A percentile compares a stretch with the other conserved stretches of the same genome.
phyloP scores from a whole-genome alignment of 2,113 vertebrate species.

The Amblyornis subalaris region DNA sequence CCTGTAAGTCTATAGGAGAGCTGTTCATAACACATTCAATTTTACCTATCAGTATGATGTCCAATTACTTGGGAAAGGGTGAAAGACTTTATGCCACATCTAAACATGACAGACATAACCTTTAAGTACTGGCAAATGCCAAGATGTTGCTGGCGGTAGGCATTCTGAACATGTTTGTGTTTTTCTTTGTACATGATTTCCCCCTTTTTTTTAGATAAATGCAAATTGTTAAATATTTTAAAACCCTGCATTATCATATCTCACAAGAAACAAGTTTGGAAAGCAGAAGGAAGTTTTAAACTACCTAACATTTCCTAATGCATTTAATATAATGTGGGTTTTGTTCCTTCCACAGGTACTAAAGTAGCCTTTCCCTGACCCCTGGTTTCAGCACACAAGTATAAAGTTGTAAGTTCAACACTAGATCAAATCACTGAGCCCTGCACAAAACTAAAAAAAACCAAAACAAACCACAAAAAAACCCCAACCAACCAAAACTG shows the following conservation, averaged over 20 bases:
- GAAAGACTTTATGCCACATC: slow-evolving; percentile 70
- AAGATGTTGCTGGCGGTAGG: slow-evolving; percentile 46
- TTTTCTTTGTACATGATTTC: slow-evolving; percentile 25
- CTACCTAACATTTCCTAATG: background rate
- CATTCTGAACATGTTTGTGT: slow-evolving; percentile 56
- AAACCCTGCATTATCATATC: background rate
- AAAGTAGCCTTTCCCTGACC: background rate
- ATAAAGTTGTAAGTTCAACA: background rate
- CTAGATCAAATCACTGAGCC: background rate
- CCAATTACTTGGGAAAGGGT: slow-evolving; percentile 75
- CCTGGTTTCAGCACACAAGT: background rate
- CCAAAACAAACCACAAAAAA: background rate
- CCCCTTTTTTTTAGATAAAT: slow-evolving; percentile 19
- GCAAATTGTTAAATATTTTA: slow-evolving; percentile 37
- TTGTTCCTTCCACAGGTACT: background rate
- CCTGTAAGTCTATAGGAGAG: slow-evolving; percentile 18
- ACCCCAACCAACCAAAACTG: background rate
- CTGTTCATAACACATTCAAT: slow-evolving; percentile 60
- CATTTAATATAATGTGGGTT: background rate
- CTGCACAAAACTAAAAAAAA: background rate
- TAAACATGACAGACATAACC: slow-evolving; percentile 69
- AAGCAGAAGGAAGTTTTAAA: background rate
- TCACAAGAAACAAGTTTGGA: background rate
- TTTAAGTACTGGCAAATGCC: slow-evolving; percentile 72
- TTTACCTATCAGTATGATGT: slow-evolving; percentile 71